Percentiles rank a stretch among this genome's conserved stretches.
phyloP scores from a whole-genome alignment of 1,140 invertebrate species.

The Coptotermes formosanus region DNA sequence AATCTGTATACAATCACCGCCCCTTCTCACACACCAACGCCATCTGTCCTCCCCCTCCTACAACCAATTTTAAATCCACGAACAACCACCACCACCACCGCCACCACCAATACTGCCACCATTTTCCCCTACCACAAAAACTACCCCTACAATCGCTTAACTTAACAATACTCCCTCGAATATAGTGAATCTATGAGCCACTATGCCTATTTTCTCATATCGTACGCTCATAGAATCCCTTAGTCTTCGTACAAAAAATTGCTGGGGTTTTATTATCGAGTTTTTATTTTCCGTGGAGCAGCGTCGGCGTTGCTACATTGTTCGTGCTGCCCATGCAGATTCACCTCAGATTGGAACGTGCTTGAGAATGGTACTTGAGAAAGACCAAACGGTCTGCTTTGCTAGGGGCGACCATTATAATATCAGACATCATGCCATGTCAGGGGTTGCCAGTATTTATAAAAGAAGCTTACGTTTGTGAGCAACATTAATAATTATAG shows the following conservation, averaged over 20 bases:
- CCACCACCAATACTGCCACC: slow-evolving; percentile 7
- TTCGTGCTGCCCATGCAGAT: not conserved
- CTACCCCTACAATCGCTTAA: slow-evolving; percentile 17
- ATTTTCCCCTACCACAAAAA: not conserved
- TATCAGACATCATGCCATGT: not conserved
- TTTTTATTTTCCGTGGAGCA: not conserved
- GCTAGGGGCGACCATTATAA: not conserved
- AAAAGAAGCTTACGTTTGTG: too few relatives aligned
- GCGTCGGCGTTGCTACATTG: slow-evolving; percentile 2
- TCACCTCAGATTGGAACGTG: slow-evolving; percentile 24
- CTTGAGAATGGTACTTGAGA: slow-evolving; percentile 10
- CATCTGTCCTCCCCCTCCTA: slow-evolving; percentile 23
- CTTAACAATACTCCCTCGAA: slow-evolving; percentile 19
- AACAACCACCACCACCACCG: not conserved
- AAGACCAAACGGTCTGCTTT: not conserved
- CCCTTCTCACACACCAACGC: slow-evolving; percentile 2
- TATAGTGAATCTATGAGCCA: not conserved
- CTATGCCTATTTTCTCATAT: not conserved
- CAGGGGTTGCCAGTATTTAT: not conserved
- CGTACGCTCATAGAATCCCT: not conserved
- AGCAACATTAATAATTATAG: too few relatives aligned
- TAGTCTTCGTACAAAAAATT: slow-evolving; percentile 4
- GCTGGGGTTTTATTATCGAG: not conserved
- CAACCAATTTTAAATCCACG: not conserved
- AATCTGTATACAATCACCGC: slow-evolving; percentile 28